Base-by-base conservation (phyloP, 2,888 invertebrate species). In the Tetragonisca angustula region DNA sequence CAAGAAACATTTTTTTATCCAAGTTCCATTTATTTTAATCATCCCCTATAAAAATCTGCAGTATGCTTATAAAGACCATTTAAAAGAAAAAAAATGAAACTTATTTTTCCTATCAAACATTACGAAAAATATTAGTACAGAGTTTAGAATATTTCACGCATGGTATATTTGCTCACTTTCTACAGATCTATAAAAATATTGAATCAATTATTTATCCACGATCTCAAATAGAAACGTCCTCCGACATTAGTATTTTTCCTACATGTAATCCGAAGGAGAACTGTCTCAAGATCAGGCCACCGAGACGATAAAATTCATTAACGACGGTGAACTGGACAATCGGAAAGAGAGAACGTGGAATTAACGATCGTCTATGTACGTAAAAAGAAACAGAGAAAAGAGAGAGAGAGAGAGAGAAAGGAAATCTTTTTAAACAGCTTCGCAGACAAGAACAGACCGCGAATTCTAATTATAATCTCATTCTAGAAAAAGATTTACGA, bases 401-500 rank as follows among this genome's bases (percentile, higher is more conserved):
- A 49, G 61, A 62, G 32, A 4, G 49, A 59, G 1, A 43, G 77
- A 56, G 68, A 36, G 56, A 70, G 15, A 11, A 59, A 72, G 59
- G 36, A 69, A 56, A 52, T 24, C 68, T 74, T 54, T 67, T 59
- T 67, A 54, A 71, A n/a, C 72, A 84, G 71, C 56, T 65, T 43
- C 11, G 32, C 4, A 43, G 77, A 67, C 83, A 65, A 82, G 88
- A 88, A 85, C 87, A 89, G 90, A 87, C 83, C 88, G 89, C 83
- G 88, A 91, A 91, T 93, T 93, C 91, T 93, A 93, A 93, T 93
- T 93, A 92, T 92, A 92, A 90, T 78, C 79, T 79, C 65, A 79
- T 70, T 72, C 75, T 83, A 90, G 90, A 91, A 76, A 74, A 89
- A 85, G 90, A 80, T 84, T 93, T 91, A 89, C 91, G 90, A 93